Evolutionary conservation across 2,113 vertebrate genomes (phyloP), one percentile per base, ranked within the genome.

Genomic region (Hippolais icterina): DNA sequence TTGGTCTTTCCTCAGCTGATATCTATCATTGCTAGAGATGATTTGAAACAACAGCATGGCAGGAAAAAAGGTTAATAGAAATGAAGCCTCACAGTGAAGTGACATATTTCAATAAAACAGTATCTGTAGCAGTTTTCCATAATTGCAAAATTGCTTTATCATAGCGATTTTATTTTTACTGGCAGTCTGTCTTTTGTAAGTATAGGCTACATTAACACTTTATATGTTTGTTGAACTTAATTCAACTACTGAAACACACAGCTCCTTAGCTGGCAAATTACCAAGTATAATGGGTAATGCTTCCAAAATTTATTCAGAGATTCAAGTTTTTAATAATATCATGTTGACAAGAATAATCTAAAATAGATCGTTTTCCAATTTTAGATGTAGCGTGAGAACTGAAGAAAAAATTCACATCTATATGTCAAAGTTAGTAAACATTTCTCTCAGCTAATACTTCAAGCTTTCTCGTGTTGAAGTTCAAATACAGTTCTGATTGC

Each of bases 1-100:
- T 86, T 0, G 0, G 2, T 80, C 28, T n/a, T 83, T 66, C 33
- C 31, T 19, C 3, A 3, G 5, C 16, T 80, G 68, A 74, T 0
- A 1, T 79, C 61, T 39, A 6, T 33, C 53, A 56, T 15, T 1
- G 1, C 68, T 47, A 47, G 12, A 61, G 54, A 80, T 69, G 27
- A 11, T 83, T 65, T 63, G 50, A 46, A 63, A 19, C 22, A 46
- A 59, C n/a, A 70, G 41, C 2, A 27, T 28, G 29, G n/a, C 39
- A 53, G 47, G 33, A 66, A 71, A 49, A 35, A 53, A 86, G 0
- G 14, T 65, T 37, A n/a, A 54, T 23, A 74, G 71, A 83, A 65
- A 17, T 21, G 11, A 83, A 89, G 21, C 39, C 39, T 90, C 63
- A 39, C 3, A 65, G 35, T 29, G 11, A 54, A 50, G 50, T 37